phyloP scores from a whole-genome alignment of 2,797 vertebrate genomes.

The Darevskia nairensis region DNA sequence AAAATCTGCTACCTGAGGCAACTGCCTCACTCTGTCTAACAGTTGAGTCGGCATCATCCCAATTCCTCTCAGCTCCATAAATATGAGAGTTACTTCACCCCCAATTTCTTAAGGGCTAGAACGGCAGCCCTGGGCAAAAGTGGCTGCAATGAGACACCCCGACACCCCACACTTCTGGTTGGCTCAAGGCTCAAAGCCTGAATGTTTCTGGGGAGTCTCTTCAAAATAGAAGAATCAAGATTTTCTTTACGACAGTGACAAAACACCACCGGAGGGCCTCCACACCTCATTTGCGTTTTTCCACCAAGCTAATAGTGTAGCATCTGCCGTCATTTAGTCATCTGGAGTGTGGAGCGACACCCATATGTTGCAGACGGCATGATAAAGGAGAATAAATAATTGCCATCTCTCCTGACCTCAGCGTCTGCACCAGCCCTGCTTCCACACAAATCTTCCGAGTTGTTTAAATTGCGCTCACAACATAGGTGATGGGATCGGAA shows the following conservation, averaged over 20 bases:
- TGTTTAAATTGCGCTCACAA: not conserved
- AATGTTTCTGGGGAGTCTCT: not conserved
- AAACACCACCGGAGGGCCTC: constrained; percentile 52
- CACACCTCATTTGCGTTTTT: constrained; percentile 47
- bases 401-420: constrained; percentile 41
- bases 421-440: constrained; percentile 29
- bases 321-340: constrained; percentile 68
- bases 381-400: constrained; percentile 61
- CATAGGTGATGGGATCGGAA: constrained; percentile 21
- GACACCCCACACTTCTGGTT: not conserved
- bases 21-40: no score
- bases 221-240: constrained; percentile 41
- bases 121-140: not conserved
- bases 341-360: constrained; percentile 37
- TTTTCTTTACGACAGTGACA: constrained; percentile 39
- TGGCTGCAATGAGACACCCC: not conserved
- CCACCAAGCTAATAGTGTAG: constrained; percentile 49
- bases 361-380: constrained; percentile 44
- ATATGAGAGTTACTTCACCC: not conserved
- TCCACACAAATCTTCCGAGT: constrained; percentile 14
- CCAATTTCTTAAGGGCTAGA: not conserved
- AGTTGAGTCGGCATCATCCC: no score
- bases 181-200: not conserved
- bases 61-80: not conserved
- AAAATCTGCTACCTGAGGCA: no score